These are phyloP conservation scores for Ochotona curzoniae DNA, from an alignment of 2,113 vertebrate genomes.

Conservation along the genomic window DNA sequence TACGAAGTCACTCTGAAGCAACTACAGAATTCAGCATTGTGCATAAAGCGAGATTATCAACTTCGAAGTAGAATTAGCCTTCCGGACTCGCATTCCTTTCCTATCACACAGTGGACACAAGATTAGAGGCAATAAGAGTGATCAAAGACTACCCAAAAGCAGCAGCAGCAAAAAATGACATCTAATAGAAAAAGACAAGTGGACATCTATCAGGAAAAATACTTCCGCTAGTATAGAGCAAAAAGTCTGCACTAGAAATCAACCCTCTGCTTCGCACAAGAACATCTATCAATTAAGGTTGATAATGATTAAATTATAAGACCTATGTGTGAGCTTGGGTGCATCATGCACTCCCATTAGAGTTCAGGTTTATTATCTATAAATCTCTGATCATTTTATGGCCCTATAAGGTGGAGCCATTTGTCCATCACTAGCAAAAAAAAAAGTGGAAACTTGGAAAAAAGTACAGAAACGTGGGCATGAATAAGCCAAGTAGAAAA, in stretches of 20 bases:
- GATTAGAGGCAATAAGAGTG: conserved; percentile 10
- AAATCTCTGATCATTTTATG: conserved; percentile 20
- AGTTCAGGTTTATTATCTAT: conserved; percentile 55
- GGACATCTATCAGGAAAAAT: conserved; percentile 26
- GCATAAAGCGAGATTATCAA: conserved; percentile 10
- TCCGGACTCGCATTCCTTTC: background rate
- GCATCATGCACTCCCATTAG: background rate
- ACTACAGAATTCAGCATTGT: background rate
- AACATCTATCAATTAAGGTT: conserved; percentile 2
- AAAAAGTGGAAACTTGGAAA: background rate
- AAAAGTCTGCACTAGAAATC: background rate
- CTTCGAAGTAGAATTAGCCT: conserved; percentile 1
- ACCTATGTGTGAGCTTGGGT: background rate
- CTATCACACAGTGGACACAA: background rate
- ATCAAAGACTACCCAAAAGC: conserved; percentile 43
- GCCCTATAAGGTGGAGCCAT: conserved; percentile 22
- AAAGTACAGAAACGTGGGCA: conserved; percentile 7
- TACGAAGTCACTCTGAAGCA: background rate
- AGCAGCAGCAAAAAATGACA: background rate
- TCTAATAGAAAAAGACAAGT: conserved; percentile 19
- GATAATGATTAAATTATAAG: conserved; percentile 37
- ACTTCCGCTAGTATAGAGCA: background rate
- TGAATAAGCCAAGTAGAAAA: conserved; percentile 43
- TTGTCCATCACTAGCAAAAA: background rate
- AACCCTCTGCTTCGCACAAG: background rate